Evolutionary conservation across 2,888 invertebrate genomes (phyloP), one percentile per base, ranked within the genome.

Genomic region (Clistopyga incitator): DNA sequence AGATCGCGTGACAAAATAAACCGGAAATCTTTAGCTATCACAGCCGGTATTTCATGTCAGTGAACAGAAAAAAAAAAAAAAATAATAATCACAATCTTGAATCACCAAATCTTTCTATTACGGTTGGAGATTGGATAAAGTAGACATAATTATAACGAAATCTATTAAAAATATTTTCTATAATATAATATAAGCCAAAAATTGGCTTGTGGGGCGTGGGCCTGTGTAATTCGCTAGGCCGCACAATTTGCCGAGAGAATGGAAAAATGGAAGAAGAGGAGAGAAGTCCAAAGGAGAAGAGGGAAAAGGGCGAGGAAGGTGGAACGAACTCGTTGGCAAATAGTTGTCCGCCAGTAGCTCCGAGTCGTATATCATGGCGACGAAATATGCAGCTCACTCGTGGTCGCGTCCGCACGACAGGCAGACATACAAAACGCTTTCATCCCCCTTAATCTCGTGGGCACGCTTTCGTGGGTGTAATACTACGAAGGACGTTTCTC

Each of bases 321-420:
- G 54, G 87, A 82, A 87, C 86, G 81, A 87, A 87, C 86, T 85
- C 86, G 86, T 86, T 85, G 86, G 87, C 90, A 90, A 90, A 90
- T 90, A 89, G 89, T 89, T 88, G 86, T 52, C 72, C 85, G 79
- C 74, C 81, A 38, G 13, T 34, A 54, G 86, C 86, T 82, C 56
- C 56, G 77, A 82, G 83, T 84, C 89, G 87, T 90, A 88, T 83
- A 90, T 90, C 89, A 90, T 89, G 85, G 54, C 71, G 54, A 75
- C 82, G 85, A 85, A 88, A 86, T 87, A 87, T 81, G 79, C 87
- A 83, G 54, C 71, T 71, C 71, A 18, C 61, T 38, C 38, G 71
- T 13, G 34, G 71, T 71, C 15, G 71, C 71, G 52, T 18, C 34
- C 54, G 34, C 70, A 52, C 71, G 42, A 71, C 71, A 52, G n/a